Evolutionary conservation across 2,888 invertebrate species (phyloP).

Genomic region (Pemphredon lugubris): DNA sequence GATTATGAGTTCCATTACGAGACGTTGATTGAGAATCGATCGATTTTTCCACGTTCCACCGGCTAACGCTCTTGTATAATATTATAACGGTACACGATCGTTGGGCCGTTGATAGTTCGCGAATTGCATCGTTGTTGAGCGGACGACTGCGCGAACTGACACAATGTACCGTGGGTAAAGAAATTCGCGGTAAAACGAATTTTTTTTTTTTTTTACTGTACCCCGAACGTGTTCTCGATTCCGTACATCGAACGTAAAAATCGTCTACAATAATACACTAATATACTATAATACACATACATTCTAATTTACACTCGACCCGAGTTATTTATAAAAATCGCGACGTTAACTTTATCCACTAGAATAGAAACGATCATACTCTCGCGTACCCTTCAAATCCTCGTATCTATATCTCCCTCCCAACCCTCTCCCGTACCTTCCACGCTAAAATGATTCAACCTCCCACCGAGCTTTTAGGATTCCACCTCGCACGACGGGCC

Average conservation of each 20-base stretch:
- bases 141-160: too few relatives aligned
- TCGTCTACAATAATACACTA: background rate
- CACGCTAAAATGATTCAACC: constrained; percentile 36
- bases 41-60: constrained; percentile 14
- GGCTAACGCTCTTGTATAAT: constrained; percentile 19
- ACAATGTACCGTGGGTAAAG: too few relatives aligned
- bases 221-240: too few relatives aligned
- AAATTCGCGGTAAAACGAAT: too few relatives aligned
- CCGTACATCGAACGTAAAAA: constrained; percentile 11
- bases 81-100: background rate
- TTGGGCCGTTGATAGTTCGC: background rate
- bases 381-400: constrained; percentile 23
- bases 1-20: constrained; percentile 17
- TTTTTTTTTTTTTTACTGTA: too few relatives aligned
- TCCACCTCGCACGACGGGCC: background rate
- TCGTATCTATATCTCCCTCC: too few relatives aligned
- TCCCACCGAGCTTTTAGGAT: constrained; percentile 42
- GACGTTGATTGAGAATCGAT: constrained; percentile 17
- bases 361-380: constrained; percentile 23
- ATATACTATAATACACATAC: background rate
- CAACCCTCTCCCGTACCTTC: too few relatives aligned
- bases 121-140: too few relatives aligned
- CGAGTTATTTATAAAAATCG: too few relatives aligned
- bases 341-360: constrained; percentile 38
- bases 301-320: too few relatives aligned